Evolutionary conservation across 2,888 invertebrate genomes (phyloP).

Genomic region (Hylaea fasciaria): DNA sequence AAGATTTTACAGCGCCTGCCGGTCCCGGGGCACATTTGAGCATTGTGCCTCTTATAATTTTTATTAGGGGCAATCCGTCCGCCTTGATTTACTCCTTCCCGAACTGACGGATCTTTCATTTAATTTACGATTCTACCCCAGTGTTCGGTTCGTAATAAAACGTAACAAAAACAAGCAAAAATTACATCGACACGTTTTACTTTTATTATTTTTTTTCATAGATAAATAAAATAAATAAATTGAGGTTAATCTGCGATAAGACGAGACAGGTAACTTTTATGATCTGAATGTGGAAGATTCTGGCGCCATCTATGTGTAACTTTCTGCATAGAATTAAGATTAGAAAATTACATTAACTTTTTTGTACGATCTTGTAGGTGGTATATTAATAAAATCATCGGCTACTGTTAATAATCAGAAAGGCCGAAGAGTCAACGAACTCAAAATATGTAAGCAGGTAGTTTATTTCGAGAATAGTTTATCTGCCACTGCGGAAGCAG

Average conservation of each 20-base stretch:
- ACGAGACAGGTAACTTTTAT: too few species aligned
- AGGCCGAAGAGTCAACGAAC: slow-evolving; percentile 25
- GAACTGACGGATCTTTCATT: slow-evolving; percentile 83
- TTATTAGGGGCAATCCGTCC: slow-evolving; percentile 85
- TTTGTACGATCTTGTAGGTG: background rate
- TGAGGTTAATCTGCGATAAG: slow-evolving; percentile 7
- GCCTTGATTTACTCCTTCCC: slow-evolving; percentile 84
- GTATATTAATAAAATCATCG: slow-evolving; percentile 9
- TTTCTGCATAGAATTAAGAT: background rate
- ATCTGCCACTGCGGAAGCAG: slow-evolving; percentile 18
- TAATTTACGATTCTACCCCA: slow-evolving; percentile 82
- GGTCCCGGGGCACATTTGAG: slow-evolving; percentile 78
- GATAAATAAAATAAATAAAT: slow-evolving; percentile 27
- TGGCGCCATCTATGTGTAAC: background rate
- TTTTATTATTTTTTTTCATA: slow-evolving; percentile 44
- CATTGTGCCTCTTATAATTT: slow-evolving; percentile 85
- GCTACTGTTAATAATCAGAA: slow-evolving; percentile 17
- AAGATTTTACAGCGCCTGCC: slow-evolving; percentile 82
- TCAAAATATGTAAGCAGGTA: slow-evolving; percentile 27
- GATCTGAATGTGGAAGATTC: too few species aligned
- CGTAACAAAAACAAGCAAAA: slow-evolving; percentile 80
- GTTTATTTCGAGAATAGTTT: slow-evolving; percentile 29
- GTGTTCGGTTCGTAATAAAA: slow-evolving; percentile 79
- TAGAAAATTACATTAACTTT: too few species aligned
- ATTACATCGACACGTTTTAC: slow-evolving; percentile 62